A percentile compares a stretch with the other conserved stretches of the same genome.
These are phyloP conservation scores for Pseudoips prasinana DNA, from an alignment of 2,888 invertebrate species.

Conservation along the genomic window DNA sequence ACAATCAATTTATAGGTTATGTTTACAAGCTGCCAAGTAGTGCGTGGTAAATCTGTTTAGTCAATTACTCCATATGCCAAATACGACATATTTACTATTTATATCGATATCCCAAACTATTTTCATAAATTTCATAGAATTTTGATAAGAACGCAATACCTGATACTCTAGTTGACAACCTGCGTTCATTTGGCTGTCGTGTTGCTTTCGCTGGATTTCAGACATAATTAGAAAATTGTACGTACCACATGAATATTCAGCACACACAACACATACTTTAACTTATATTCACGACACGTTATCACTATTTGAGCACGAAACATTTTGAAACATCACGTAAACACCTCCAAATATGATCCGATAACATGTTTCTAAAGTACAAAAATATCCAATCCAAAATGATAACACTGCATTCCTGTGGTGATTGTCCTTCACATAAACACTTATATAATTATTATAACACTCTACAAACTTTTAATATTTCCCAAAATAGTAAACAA, in stretches of 20 bases:
- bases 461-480: constrained; percentile 42
- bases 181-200: constrained; percentile 55
- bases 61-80: not conserved
- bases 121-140: constrained; percentile 6
- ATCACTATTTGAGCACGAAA: constrained; percentile 48
- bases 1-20: constrained; percentile 64
- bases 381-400: constrained; percentile 17
- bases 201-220: constrained; percentile 47
- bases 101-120: constrained; percentile 1
- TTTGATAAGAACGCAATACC: constrained; percentile 35
- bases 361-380: constrained; percentile 25
- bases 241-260: constrained; percentile 46
- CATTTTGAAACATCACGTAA: constrained; percentile 66
- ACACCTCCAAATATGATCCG: constrained; percentile 55
- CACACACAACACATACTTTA: constrained; percentile 36
- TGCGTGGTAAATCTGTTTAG: constrained; percentile 27
- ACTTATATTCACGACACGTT: constrained; percentile 40
- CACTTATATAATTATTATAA: constrained; percentile 24
- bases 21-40: constrained; percentile 68
- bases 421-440: constrained; percentile 21
- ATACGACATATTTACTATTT: constrained; percentile 1
- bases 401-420: constrained; percentile 30
- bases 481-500: constrained; percentile 77
- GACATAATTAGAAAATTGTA: constrained; percentile 34
- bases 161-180: constrained; percentile 55